Conservation (phyloP, 2,113 vertebrate species). For the Psittacula cyanocephala region DNA sequence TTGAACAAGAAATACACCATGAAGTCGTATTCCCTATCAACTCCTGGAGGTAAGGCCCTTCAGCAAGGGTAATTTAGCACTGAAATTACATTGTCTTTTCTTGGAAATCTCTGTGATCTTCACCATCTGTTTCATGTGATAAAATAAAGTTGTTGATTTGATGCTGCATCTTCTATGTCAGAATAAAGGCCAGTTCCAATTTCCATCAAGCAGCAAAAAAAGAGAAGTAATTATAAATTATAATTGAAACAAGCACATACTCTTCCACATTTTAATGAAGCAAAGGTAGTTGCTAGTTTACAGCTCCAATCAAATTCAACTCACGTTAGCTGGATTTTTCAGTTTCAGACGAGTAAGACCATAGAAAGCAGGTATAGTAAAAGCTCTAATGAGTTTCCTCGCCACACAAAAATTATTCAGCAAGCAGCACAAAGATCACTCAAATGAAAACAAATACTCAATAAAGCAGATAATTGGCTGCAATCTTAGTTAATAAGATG, state of each 20-base stretch:
- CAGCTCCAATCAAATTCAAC: slow-evolving; percentile 25
- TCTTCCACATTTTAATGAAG: slow-evolving; percentile 48
- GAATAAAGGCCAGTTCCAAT: slow-evolving; percentile 47
- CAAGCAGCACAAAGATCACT: slow-evolving; percentile 40
- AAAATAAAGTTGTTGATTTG: slow-evolving; percentile 56
- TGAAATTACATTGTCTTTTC: slow-evolving; percentile 38
- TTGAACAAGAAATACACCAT: background rate
- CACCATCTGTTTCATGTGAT: slow-evolving; percentile 39
- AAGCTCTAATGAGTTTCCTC: slow-evolving; percentile 54
- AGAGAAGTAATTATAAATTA: slow-evolving; percentile 30
- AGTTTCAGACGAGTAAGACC: slow-evolving; percentile 3
- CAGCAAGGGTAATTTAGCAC: slow-evolving; percentile 29
- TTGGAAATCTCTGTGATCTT: slow-evolving; percentile 53
- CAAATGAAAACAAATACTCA: slow-evolving; percentile 66
- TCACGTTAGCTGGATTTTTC: slow-evolving; percentile 37
- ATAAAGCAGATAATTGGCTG: slow-evolving; percentile 58
- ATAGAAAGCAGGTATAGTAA: slow-evolving; percentile 14
- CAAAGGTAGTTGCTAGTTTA: slow-evolving; percentile 3
- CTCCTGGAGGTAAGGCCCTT: background rate
- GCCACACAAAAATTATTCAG: slow-evolving; percentile 45
- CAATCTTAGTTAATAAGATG: slow-evolving; percentile 62
- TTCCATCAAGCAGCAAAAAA: slow-evolving; percentile 22
- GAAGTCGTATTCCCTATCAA: background rate
- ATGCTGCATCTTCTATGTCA: background rate
- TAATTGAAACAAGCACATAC: slow-evolving; percentile 41